Evolutionary conservation across 2,888 invertebrate genomes (phyloP).

Genomic region (Ceramica pisi): DNA sequence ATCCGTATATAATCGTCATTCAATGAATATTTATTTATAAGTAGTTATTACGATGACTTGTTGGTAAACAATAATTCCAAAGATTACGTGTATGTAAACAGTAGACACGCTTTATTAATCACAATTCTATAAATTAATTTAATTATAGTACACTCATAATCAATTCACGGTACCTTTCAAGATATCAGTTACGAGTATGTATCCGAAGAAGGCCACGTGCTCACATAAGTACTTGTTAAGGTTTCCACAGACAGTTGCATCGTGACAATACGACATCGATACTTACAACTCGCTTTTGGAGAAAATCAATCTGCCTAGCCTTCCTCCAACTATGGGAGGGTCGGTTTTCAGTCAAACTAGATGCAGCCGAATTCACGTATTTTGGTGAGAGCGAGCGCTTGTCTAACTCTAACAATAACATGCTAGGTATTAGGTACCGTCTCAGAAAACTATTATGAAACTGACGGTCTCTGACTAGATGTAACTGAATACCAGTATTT

Average conservation of each 20-base stretch:
- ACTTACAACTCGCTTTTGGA: no score
- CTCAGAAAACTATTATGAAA: no score
- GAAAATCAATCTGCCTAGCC: no score
- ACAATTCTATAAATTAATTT: not conserved
- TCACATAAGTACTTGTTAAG: slow-evolving; percentile 1
- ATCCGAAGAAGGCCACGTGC: not conserved
- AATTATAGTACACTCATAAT: not conserved
- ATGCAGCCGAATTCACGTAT: no score
- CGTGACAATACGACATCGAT: not conserved
- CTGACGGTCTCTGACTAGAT: no score
- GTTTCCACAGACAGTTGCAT: not conserved
- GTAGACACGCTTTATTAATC: not conserved
- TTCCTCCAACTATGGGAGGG: no score
- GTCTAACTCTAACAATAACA: no score
- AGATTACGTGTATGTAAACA: not conserved
- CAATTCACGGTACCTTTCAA: slow-evolving; percentile 29
- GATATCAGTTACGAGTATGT: not conserved
- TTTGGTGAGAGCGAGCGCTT: no score
- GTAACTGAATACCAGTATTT: no score
- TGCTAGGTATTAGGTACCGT: no score
- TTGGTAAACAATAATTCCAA: not conserved
- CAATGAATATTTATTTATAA: not conserved
- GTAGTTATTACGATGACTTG: not conserved
- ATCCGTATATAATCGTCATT: not conserved
- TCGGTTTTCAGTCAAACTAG: no score